Conservation (phyloP, 2,797 vertebrate genomes). For the Liparis tanakae region DNA sequence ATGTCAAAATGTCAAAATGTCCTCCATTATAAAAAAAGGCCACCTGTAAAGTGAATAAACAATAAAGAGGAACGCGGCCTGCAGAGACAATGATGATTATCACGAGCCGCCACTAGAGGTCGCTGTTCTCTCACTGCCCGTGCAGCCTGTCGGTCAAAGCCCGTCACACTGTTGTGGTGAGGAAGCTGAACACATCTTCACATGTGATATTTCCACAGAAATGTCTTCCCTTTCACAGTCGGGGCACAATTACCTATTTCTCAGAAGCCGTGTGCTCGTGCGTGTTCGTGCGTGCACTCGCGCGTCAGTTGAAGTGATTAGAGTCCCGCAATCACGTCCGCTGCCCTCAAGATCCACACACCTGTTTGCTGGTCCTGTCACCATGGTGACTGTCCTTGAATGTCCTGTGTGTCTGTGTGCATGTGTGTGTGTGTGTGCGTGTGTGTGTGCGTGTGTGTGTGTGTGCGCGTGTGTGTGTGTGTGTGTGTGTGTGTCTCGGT, state of each 20-base stretch:
- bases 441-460: too few relatives aligned
- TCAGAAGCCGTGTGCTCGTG: neutral
- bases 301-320: conserved; percentile 37
- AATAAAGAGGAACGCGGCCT: neutral
- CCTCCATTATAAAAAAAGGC: neutral
- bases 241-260: neutral
- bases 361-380: conserved; percentile 50
- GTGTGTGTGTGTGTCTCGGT: conserved; percentile 4
- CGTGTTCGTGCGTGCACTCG: neutral
- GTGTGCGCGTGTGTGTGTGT: neutral
- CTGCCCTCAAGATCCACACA: conserved; percentile 48
- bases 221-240: conserved; percentile 1
- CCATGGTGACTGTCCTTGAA: conserved; percentile 71
- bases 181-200: neutral
- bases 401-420: conserved; percentile 33
- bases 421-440: conserved; percentile 12
- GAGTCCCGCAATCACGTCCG: conserved; percentile 49
- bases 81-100: neutral
- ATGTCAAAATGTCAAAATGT: neutral
- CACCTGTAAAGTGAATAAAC: neutral
- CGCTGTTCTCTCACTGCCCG: conserved; percentile 27
- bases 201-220: conserved; percentile 7
- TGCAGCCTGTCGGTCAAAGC: neutral
- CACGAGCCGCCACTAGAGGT: conserved; percentile 54
- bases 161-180: neutral